Evolutionary conservation across 2,888 invertebrate species (phyloP), one percentile per base, ranked within the genome.

Genomic region (Hyles lineata): DNA sequence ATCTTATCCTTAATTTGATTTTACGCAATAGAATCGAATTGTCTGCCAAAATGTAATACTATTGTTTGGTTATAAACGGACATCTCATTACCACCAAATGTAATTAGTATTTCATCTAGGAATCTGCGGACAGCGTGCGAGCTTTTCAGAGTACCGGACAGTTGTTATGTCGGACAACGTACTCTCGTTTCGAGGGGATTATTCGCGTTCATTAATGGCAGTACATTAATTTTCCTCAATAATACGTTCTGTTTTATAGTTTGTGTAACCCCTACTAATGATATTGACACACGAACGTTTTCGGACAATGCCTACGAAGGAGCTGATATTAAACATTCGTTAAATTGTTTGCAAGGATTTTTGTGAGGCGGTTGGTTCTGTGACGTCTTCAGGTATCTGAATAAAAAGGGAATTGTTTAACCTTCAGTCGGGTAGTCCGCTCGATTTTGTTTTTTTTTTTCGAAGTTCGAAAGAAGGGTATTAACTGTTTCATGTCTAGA

Each of bases 1-100:
- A 50, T 50, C 23, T 67, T 43, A 67, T 67, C 23, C 50, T 67
- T 67, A 67, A 67, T 67, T 67, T 67, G 15, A 50, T 23, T 50
- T 50, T 23, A 50, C 50, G 43, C 21, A 50, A 43, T 50, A 23
- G 43, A 50, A 63, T 63, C n/a, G 43, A 43, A 63, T 43, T 21
- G 63, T 43, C 11, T 43, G 43, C 43, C 43, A 55, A 55, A 55
- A 55, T 15, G 55, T n/a, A 55, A 55, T 55, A 55, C 43, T 43
- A 43, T 43, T 43, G 43, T 43, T 43, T 43, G 15, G 43, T 43
- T 43, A 43, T 43, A 11, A 43, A 43, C 43, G 15, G 43, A 43
- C 15, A 43, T 43, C 43, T 59, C n/a, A 59, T 60, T 60, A 60
- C 1, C 4, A 25, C 60, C 55, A 8, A 17, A 55, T n/a, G 55